Evolutionary conservation across 2,888 invertebrate genomes (phyloP), one percentile per base, ranked within the genome.

Genomic region (Leuctra nigra): DNA sequence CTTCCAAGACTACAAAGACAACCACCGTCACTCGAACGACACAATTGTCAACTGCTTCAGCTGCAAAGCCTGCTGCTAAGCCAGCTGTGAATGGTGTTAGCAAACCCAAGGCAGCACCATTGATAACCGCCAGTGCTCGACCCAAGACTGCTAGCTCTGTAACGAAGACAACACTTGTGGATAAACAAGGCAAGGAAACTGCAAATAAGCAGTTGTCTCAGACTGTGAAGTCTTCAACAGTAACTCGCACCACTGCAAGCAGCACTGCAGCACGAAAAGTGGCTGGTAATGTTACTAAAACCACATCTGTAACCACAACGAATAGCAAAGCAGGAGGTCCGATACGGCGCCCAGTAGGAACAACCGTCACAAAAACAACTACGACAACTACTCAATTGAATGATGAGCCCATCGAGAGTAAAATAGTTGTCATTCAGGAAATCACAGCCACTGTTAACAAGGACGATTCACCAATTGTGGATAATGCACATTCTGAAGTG

Each of bases 111-210:
- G 44, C 61, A 7, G 54, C 61, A 1, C 55, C 59, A 6, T 50
- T 64, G 6, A 61, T 66, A 9, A 63, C 60, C 7, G 50, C 60
- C 7, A 48, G 59, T 9, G 54, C 53, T 18, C 57, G 60, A 11
- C 35, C 66, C 33, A 67, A 67, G 60, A 64, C 70, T 11, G 69
- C 71, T 55, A 64, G 69, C 1, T 46, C 55, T 18, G 56, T 58
- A 13, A 38, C 55, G 22, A 60, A 59, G 38, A 39, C 61, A n/a
- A 53, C 4, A 4, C n/a, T 6, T 14, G 68, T 71, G 64, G 65
- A 80, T 70, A 86, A 86, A 65, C 82, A 81, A 66, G 79, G 76
- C 62, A 85, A 86, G 70, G 85, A 86, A 62, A 80, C 82, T 64
- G 82, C 82, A 53, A 86, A 84, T 69, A 85, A 83, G 67, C 80